Conservation (phyloP, 2,888 invertebrate genomes). For the Drosophila neonasuta region DNA sequence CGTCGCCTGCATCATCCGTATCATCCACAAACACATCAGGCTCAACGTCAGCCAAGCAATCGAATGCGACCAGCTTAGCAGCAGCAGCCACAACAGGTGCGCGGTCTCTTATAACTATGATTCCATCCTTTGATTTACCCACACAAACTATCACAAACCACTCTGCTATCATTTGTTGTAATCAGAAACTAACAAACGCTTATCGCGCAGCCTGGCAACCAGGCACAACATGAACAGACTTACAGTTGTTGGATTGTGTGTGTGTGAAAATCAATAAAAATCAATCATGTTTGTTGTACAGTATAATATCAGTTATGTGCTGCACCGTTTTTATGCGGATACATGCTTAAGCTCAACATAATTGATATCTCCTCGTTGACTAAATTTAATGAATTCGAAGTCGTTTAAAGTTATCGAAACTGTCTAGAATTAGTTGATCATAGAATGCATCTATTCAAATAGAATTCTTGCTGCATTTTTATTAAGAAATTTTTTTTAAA, state of each 20-base stretch:
- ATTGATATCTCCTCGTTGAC: too few species aligned
- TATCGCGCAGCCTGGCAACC: conserved; percentile 26
- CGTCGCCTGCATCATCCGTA: conserved; percentile 42
- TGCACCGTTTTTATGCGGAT: too few species aligned
- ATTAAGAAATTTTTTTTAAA: too few species aligned
- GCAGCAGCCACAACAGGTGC: conserved; percentile 67
- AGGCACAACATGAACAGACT: conserved; percentile 3
- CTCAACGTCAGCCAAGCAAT: conserved; percentile 47
- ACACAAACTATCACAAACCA: background rate
- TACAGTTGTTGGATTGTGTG: background rate
- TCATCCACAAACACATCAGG: conserved; percentile 50
- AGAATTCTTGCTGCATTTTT: too few species aligned
- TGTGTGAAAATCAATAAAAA: conserved; percentile 42
- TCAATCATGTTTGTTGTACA: conserved; percentile 17
- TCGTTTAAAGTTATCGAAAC: too few species aligned
- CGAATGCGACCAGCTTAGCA: conserved; percentile 46
- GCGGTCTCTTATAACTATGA: conserved; percentile 18
- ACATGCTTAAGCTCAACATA: too few species aligned
- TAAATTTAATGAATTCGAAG: too few species aligned
- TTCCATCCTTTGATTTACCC: conserved; percentile 20
- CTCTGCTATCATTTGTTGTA: background rate
- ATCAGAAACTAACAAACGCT: conserved; percentile 8
- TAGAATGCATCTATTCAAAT: too few species aligned
- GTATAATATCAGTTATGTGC: background rate
- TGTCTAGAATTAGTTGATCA: too few species aligned